phyloP scores from a whole-genome alignment of 2,888 invertebrate genomes.

The Calameuta idolon region DNA sequence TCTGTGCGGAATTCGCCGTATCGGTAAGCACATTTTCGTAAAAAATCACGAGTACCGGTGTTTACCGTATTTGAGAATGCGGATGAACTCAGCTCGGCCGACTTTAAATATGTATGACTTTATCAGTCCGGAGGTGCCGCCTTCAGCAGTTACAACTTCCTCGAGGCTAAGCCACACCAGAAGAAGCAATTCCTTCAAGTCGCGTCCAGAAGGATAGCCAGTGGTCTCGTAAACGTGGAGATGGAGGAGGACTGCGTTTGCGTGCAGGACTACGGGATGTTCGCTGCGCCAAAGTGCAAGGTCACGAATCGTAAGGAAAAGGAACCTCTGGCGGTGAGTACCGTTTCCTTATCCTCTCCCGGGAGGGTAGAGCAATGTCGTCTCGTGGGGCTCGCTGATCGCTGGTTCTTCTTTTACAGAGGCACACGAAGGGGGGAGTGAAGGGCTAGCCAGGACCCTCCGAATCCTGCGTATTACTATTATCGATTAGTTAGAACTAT shows the following conservation, averaged over 20 bases:
- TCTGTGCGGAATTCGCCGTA: conserved; percentile 77
- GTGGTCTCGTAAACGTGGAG: conserved; percentile 53
- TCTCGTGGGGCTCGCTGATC: not conserved
- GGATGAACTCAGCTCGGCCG: too few species aligned
- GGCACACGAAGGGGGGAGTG: conserved; percentile 43
- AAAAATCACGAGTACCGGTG: too few species aligned
- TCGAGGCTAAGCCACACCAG: conserved; percentile 69
- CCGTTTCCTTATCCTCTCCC: not conserved
- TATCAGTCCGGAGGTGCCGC: conserved; percentile 74
- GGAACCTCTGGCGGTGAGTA: conserved; percentile 44
- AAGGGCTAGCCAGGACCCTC: conserved; percentile 33
- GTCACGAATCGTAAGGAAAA: conserved; percentile 59
- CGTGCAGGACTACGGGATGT: conserved; percentile 43
- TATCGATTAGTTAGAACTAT: conserved; percentile 43
- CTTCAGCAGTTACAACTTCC: conserved; percentile 75
- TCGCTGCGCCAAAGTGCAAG: conserved; percentile 56
- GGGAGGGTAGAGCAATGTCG: not conserved
- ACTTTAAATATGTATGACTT: conserved; percentile 18
- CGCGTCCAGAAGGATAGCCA: conserved; percentile 57
- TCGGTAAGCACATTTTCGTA: conserved; percentile 68
- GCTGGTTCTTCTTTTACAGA: conserved; percentile 42
- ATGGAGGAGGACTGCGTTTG: conserved; percentile 63
- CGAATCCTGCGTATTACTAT: conserved; percentile 31
- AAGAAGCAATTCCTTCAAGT: conserved; percentile 75
- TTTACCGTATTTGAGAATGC: too few species aligned